These are phyloP conservation scores for Agrochola circellaris DNA, from an alignment of 2,888 invertebrate species.

Conservation along the genomic window DNA sequence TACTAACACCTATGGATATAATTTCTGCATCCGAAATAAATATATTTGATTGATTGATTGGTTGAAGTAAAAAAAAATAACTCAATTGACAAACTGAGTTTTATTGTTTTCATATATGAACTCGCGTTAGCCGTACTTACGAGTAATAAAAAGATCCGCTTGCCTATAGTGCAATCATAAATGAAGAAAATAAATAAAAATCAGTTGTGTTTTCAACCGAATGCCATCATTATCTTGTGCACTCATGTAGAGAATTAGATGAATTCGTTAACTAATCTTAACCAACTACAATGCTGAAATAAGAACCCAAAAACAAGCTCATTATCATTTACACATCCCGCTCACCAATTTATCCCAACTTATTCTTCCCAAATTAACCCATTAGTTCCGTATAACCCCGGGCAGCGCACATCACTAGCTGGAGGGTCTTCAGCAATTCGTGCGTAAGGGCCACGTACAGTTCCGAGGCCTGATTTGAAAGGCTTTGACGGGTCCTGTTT, in stretches of 20 bases:
- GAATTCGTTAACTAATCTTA: neutral
- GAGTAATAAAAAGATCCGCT: neutral
- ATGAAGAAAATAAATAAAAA: neutral
- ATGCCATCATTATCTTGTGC: neutral
- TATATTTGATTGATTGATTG: no score
- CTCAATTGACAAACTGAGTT: neutral
- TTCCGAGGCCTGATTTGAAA: constrained; percentile 65
- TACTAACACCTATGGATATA: no score
- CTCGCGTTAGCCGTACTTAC: neutral
- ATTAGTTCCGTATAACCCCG: constrained; percentile 49
- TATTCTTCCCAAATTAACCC: constrained; percentile 20
- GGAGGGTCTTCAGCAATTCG: constrained; percentile 66
- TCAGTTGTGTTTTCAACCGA: neutral
- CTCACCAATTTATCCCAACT: constrained; percentile 13
- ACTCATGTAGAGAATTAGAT: neutral
- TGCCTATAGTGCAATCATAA: neutral
- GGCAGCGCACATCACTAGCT: constrained; percentile 56
- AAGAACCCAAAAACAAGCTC: neutral
- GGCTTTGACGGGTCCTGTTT: constrained; percentile 65
- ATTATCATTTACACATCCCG: neutral
- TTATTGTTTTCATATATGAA: neutral
- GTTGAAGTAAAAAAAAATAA: neutral
- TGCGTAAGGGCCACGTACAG: constrained; percentile 67
- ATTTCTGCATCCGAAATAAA: no score
- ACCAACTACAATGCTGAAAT: neutral